A percentile compares a stretch with the other conserved stretches of the same genome.
Conservation (phyloP, 2,888 invertebrate species). For the Chymomyza procnemis region DNA sequence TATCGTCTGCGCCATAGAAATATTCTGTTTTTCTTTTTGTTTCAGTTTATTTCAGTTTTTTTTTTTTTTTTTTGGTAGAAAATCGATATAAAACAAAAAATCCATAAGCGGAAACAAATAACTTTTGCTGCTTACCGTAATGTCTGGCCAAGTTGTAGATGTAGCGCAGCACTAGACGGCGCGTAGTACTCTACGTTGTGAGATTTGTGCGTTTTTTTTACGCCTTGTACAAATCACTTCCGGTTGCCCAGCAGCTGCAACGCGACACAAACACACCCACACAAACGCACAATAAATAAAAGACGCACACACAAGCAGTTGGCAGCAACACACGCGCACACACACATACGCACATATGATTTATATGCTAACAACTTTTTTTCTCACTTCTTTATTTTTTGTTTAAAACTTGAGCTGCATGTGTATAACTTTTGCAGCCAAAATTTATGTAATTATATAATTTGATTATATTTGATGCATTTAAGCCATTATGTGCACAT, state of each 20-base stretch:
- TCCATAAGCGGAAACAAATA: slow-evolving; percentile 40
- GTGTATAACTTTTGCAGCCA: neutral
- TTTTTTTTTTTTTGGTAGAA: slow-evolving; percentile 55
- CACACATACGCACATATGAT: neutral
- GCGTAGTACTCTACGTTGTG: slow-evolving; percentile 11
- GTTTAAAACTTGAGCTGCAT: neutral
- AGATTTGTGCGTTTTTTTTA: slow-evolving; percentile 33
- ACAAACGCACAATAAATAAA: slow-evolving; percentile 5
- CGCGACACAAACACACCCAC: slow-evolving; percentile 12
- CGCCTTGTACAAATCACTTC: slow-evolving; percentile 52
- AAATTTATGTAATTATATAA: slow-evolving; percentile 58
- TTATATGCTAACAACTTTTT: neutral
- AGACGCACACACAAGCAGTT: slow-evolving; percentile 11
- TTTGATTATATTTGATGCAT: slow-evolving; percentile 37
- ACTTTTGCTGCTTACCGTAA: slow-evolving; percentile 39
- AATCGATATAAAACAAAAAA: slow-evolving; percentile 68
- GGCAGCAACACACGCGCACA: slow-evolving; percentile 15
- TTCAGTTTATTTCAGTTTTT: slow-evolving; percentile 25
- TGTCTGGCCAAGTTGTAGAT: too few relatives aligned
- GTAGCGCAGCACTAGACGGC: neutral
- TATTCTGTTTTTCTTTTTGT: slow-evolving; percentile 6
- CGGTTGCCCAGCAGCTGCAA: slow-evolving; percentile 47
- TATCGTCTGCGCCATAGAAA: slow-evolving; percentile 16
- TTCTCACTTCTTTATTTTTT: neutral
- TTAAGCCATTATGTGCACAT: slow-evolving; percentile 43